Evolutionary conservation across 2,888 invertebrate species (phyloP).

Genomic region (Ophion obscuratus): DNA sequence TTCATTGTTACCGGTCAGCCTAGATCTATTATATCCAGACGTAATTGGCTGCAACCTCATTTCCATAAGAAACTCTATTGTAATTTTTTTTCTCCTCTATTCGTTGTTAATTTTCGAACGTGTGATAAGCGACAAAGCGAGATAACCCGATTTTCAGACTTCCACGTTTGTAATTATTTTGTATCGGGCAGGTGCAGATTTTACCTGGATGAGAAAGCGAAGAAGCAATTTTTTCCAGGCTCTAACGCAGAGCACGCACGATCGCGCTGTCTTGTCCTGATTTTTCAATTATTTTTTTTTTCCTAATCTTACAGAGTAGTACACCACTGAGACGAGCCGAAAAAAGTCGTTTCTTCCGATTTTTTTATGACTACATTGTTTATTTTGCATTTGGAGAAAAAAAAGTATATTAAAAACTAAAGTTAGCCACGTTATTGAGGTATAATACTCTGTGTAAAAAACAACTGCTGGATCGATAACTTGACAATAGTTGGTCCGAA

Average conservation of each 20-base stretch:
- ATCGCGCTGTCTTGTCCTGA: neutral
- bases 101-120: neutral
- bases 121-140: conserved; percentile 37
- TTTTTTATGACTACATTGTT: no score
- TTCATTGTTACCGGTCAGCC: conserved; percentile 17
- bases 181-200: neutral
- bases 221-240: neutral
- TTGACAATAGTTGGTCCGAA: no score
- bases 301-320: neutral
- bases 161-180: conserved; percentile 33
- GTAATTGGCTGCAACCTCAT: neutral
- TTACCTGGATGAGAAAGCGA: neutral
- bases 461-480: no score
- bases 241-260: neutral
- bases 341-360: no score
- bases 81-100: conserved; percentile 9
- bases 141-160: conserved; percentile 50
- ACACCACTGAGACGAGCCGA: no score
- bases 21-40: conserved; percentile 24
- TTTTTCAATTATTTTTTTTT: neutral
- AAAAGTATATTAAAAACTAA: no score
- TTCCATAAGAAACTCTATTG: conserved; percentile 18
- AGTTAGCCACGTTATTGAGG: no score
- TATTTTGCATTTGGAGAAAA: no score
- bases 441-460: no score